Evolutionary conservation across 2,888 invertebrate genomes (phyloP), one percentile per base, ranked within the genome.

Genomic region (Neoitamus cyanurus): DNA sequence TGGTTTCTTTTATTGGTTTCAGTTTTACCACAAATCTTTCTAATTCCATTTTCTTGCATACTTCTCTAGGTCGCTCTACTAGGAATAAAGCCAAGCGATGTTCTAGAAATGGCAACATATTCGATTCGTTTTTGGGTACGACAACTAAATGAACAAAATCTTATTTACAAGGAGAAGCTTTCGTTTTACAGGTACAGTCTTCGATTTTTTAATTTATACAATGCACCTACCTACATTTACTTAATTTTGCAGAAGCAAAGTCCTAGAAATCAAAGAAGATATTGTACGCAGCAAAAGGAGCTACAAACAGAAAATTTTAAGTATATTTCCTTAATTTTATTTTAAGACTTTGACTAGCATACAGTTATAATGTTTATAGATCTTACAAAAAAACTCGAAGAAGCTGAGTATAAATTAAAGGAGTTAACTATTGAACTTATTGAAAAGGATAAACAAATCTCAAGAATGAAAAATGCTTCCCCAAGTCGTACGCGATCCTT

Each of bases 81-180:
- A 90, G 85, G 89, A 15, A 25, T 83, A 13, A 77, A 90, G 84
- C 92, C 92, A 72, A 91, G 92, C 86, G 88, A 89, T 31, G 89
- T 92, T 9, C 88, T 91, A 87, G 92, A 92, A 85, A 89, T 92
- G 20, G 89, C 90, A 83, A 88, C 89, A 3, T 87, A 91, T 85
- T 90, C 91, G 28, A 87, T 92, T 31, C 87, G 90, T 34, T 92
- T 92, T 87, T 92, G 92, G 92, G 90, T 89, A 6, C 92, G 92
- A 86, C 92, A 92, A 89, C 87, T 88, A 46, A 86, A 86, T 25
- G 87, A 88, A 83, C 88, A 89, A 88, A 70, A 20, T 0, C 25
- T 34, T 25, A 77, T 86, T 20, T 13, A 72, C 5, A 37, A n/a
- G 6, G 83, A 80, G 15, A 83, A 83, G 78, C 3, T 15, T 15